These are phyloP conservation scores for Manis javanica DNA, from an alignment of 2,797 vertebrate genomes.

Conservation along the genomic window DNA sequence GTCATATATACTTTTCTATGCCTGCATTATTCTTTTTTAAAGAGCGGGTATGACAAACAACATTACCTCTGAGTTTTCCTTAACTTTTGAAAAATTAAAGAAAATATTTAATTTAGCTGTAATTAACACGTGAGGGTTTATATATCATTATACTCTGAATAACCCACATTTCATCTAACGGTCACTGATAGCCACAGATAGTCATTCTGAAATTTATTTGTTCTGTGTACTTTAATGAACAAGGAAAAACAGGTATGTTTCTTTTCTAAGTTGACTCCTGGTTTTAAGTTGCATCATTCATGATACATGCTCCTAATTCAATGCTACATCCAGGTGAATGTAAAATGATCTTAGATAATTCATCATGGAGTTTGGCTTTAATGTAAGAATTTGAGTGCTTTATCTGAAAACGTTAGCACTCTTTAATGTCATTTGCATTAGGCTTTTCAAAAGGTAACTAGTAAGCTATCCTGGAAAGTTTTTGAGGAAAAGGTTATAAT, in stretches of 20 bases:
- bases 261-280: background rate
- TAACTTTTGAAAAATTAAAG: background rate
- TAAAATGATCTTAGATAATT: background rate
- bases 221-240: background rate
- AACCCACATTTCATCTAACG: background rate
- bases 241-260: background rate
- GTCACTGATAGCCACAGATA: background rate
- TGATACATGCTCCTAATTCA: background rate
- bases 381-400: background rate
- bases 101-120: background rate
- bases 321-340: background rate
- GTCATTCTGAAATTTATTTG: conserved; percentile 12
- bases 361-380: background rate
- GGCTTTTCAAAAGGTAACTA: background rate
- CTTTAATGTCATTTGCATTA: background rate
- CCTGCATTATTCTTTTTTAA: background rate
- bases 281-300: background rate
- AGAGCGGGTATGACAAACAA: background rate
- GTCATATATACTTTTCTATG: background rate
- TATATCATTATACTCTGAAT: background rate
- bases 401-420: background rate
- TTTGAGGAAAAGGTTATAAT: background rate
- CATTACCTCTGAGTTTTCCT: background rate
- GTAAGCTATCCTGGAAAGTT: background rate
- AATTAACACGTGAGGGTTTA: background rate